Percentiles rank a stretch among this genome's conserved stretches.
Conservation (phyloP, 2,113 vertebrate genomes). For the Holacanthus passer region DNA sequence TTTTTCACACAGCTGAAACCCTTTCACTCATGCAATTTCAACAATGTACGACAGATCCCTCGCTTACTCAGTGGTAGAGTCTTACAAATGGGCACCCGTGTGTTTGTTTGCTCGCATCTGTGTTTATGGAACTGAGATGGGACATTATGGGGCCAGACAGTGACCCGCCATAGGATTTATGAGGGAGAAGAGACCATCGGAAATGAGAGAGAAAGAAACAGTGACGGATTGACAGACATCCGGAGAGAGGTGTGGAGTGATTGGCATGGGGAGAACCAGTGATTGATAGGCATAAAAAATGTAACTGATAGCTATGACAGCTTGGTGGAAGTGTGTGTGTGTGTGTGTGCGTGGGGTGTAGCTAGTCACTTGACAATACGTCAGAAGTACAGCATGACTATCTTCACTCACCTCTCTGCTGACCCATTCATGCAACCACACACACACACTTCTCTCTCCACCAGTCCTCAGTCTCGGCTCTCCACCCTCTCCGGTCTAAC, state of each 20-base stretch:
- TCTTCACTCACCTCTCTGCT: slow-evolving; percentile 44
- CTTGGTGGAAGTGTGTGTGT: slow-evolving; percentile 39
- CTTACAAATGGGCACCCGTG: neutral
- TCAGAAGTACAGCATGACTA: slow-evolving; percentile 52
- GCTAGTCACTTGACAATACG: slow-evolving; percentile 59
- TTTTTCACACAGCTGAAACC: neutral
- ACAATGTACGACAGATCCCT: slow-evolving; percentile 14
- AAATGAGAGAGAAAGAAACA: neutral
- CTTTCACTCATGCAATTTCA: slow-evolving; percentile 25
- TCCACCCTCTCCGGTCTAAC: slow-evolving; percentile 12
- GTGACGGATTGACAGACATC: slow-evolving; percentile 60
- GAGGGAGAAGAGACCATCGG: slow-evolving; percentile 4
- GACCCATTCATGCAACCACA: slow-evolving; percentile 36
- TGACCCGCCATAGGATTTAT: slow-evolving; percentile 33
- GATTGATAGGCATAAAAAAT: slow-evolving; percentile 76
- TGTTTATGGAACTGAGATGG: slow-evolving; percentile 20
- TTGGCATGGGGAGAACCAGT: slow-evolving; percentile 57
- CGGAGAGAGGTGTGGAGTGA: slow-evolving; percentile 60
- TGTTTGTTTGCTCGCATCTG: slow-evolving; percentile 19
- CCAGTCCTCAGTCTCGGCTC: slow-evolving; percentile 13
- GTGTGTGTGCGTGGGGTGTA: neutral
- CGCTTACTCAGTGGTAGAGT: slow-evolving; percentile 7
- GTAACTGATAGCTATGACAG: slow-evolving; percentile 72
- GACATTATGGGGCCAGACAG: slow-evolving; percentile 30
- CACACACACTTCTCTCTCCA: slow-evolving; percentile 1